Conservation (phyloP, 2,888 invertebrate species). For the Caenorhabditis uteleia region DNA sequence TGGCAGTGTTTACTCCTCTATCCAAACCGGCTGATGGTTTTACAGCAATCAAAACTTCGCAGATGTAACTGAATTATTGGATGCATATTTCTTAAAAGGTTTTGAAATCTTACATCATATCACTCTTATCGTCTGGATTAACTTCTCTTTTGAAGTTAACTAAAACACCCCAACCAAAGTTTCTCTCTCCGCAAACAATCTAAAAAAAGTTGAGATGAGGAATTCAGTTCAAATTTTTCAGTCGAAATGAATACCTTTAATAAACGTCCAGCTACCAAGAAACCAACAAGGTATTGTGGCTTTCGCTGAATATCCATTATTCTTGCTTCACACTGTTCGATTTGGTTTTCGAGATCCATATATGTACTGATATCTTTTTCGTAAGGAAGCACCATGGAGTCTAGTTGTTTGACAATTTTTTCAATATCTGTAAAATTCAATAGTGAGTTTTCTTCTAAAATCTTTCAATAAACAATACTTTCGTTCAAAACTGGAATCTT, state of each 20-base stretch:
- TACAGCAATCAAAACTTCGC: constrained; percentile 28
- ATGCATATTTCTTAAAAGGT: constrained; percentile 1
- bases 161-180: constrained; percentile 96
- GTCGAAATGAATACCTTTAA: constrained; percentile 78
- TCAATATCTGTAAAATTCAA: constrained; percentile 10
- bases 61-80: constrained; percentile 19
- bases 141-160: constrained; percentile 72
- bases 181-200: constrained; percentile 72
- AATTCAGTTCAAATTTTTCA: background rate
- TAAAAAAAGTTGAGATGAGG: constrained; percentile 12
- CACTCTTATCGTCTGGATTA: constrained; percentile 71
- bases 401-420: constrained; percentile 2
- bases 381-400: constrained; percentile 12
- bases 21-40: constrained; percentile 2
- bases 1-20: constrained; percentile 15
- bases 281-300: constrained; percentile 88
- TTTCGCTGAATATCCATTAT: constrained; percentile 83
- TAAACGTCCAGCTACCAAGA: constrained; percentile 90
- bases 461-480: constrained; percentile 77
- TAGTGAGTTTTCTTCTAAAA: background rate
- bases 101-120: constrained; percentile 74
- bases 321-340: constrained; percentile 71
- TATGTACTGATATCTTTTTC: constrained; percentile 32
- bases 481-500: constrained; percentile 87
- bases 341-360: constrained; percentile 22